Conservation (phyloP, 2,888 invertebrate genomes). For the Pteria penguin region DNA sequence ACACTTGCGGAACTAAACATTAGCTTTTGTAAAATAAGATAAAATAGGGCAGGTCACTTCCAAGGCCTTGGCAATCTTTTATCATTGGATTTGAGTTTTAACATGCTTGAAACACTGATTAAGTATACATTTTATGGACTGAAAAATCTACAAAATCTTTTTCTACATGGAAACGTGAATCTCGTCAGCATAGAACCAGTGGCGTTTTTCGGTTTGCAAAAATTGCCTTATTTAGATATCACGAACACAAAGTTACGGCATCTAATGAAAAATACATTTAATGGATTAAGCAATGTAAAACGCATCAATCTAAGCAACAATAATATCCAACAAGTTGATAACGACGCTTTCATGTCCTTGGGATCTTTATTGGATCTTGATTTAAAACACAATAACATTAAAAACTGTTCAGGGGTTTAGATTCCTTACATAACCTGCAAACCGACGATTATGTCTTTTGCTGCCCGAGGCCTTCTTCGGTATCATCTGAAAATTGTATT, state of each 20-base stretch:
- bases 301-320: conserved; percentile 31
- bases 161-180: conserved; percentile 34
- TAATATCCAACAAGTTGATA: conserved; percentile 31
- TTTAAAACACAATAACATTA: conserved; percentile 38
- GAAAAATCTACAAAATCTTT: conserved; percentile 27
- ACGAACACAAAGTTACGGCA: conserved; percentile 8
- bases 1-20: conserved; percentile 33
- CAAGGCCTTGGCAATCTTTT: conserved; percentile 17
- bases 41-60: not conserved
- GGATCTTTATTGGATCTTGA: conserved; percentile 22
- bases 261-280: conserved; percentile 24
- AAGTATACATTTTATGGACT: conserved; percentile 36
- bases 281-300: conserved; percentile 26
- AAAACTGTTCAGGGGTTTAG: conserved; percentile 42
- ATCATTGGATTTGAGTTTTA: conserved; percentile 25
- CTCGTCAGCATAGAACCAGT: conserved; percentile 10
- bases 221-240: conserved; percentile 22
- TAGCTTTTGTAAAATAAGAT: not conserved
- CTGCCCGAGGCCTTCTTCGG: conserved; percentile 43
- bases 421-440: conserved; percentile 22
- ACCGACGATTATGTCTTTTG: conserved; percentile 49
- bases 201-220: conserved; percentile 39
- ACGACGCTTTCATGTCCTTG: conserved; percentile 36
- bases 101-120: conserved; percentile 16
- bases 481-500: no score